Base-by-base conservation (phyloP, 2,113 vertebrate genomes). In the Channa argus region DNA sequence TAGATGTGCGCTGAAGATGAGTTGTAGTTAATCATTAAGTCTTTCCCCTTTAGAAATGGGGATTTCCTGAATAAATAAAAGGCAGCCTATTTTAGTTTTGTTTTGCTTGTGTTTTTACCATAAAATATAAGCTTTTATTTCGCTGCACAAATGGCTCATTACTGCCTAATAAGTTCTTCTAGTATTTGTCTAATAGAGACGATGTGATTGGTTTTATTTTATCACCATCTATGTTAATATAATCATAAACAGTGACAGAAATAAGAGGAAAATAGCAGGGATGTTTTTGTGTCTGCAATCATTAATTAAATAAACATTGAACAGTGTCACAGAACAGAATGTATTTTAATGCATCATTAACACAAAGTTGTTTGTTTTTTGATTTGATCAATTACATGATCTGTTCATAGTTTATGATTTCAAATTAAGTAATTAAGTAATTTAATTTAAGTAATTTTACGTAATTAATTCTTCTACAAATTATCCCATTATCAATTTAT, bases 271-370 rank as follows among this genome's bases (percentile, higher is more conserved):
- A 11, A 2, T 37, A 12, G 10, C 6, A 13, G 33, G 34, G 43
- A 34, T 66, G 65, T 79, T 65, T 79, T 65, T 55, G 24, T 15
- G 10, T 70, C 15, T 7, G 43, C 47, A 9, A 14, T 55, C 53
- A 60, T 24, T 24, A 24, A 24, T 24, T 24, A 24, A 24, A 24
- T 24, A 1, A 24, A 24, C 24, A 24, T 24, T 24, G 24, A 51
- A 12, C 77, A 86, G 53, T 67, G 79, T 78, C 76, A 67, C 41
- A 47, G 64, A 52, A 62, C 51, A 41, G 53, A 45, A 53, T 50
- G n/a, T 47, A 1, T 36, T 43, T 34, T 10, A 34, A 6, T 34
- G 41, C 9, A 37, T 8, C 56, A 3, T 36, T 36, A 24, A 24
- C 24, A 24, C 24, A 24, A 24, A 24, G 43, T 37, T 6, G 6